These are phyloP conservation scores for Rhinogobius similis DNA, from an alignment of 2,113 vertebrate species.

Conservation along the genomic window DNA sequence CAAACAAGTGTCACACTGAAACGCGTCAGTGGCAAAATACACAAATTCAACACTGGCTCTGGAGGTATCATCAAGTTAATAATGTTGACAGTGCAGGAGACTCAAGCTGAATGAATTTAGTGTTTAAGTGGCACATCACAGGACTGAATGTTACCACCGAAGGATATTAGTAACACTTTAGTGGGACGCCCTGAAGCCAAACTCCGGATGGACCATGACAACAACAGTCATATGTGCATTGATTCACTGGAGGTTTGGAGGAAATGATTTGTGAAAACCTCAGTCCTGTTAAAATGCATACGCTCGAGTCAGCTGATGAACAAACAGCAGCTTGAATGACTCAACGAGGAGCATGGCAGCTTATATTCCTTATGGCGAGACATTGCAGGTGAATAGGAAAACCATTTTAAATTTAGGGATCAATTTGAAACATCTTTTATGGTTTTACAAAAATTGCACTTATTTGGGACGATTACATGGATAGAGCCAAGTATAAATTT, in stretches of 20 bases:
- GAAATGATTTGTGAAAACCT: background rate
- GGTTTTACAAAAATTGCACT: no score
- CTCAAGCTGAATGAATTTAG: constrained; percentile 16
- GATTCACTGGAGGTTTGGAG: background rate
- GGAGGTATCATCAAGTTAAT: background rate
- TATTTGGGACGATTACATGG: no score
- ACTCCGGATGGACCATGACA: background rate
- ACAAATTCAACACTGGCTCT: background rate
- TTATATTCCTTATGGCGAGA: background rate
- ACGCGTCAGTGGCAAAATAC: no score
- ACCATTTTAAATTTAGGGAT: no score
- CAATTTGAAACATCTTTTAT: no score
- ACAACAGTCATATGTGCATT: background rate
- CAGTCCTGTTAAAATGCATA: background rate
- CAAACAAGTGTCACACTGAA: background rate
- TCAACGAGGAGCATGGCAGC: background rate
- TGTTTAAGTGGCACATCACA: constrained; percentile 36
- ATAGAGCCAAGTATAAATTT: no score
- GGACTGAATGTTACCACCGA: constrained; percentile 13
- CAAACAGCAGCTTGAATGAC: background rate
- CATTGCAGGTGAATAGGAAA: no score
- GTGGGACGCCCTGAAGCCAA: background rate
- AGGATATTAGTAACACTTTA: constrained; percentile 21
- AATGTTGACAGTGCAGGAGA: background rate
- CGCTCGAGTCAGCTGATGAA: constrained; percentile 25